phyloP scores from a whole-genome alignment of 1,140 invertebrate species.

The Heliconius melpomene region DNA sequence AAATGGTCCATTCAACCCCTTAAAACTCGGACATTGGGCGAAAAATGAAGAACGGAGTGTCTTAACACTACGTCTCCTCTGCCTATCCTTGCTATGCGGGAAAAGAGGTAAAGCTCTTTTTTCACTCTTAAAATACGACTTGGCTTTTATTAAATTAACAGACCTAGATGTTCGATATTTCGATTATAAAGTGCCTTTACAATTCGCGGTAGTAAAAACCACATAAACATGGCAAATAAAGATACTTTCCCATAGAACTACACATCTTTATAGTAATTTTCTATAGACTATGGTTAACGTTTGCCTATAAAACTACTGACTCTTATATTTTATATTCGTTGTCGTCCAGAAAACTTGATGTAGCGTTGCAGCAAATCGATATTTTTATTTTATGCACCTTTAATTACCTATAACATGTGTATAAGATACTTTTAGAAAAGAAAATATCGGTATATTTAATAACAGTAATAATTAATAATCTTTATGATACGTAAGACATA shows the following conservation, averaged over 20 bases:
- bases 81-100: too few species aligned
- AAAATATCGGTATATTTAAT: too few species aligned
- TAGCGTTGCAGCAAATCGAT: not conserved
- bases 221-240: constrained; percentile 35
- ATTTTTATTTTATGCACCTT: not conserved
- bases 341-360: not conserved
- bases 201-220: constrained; percentile 29
- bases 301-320: constrained; percentile 26
- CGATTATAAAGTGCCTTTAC: constrained; percentile 29
- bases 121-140: not conserved
- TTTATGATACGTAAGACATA: too few species aligned
- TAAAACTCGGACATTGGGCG: too few species aligned
- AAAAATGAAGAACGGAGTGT: too few species aligned
- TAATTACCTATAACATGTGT: too few species aligned
- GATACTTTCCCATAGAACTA: constrained; percentile 29
- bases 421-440: too few species aligned
- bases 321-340: not conserved
- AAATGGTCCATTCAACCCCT: not conserved
- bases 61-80: too few species aligned
- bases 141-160: not conserved
- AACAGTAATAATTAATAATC: too few species aligned
- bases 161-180: not conserved
- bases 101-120: too few species aligned
- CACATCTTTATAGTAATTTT: constrained; percentile 27
- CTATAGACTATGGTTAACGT: constrained; percentile 22